Percentiles rank a stretch among this genome's conserved stretches.
Evolutionary conservation across 2,888 invertebrate species (phyloP).

Genomic region (Drosophila gaucha): DNA sequence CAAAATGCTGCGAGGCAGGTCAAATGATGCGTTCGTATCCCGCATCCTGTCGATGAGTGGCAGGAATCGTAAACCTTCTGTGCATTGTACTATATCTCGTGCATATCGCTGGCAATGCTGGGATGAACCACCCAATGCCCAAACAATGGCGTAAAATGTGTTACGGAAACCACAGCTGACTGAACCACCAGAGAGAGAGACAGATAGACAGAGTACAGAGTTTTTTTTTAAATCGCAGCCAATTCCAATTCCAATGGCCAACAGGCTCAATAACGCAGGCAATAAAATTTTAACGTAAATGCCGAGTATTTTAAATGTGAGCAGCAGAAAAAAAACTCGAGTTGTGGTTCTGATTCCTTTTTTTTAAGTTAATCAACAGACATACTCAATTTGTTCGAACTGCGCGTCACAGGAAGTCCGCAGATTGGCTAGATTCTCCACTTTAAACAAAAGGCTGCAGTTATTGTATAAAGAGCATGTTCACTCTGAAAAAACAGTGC

Average conservation of each 20-base stretch:
- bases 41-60: slow-evolving; percentile 59
- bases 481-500: background rate
- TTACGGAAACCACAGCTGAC: slow-evolving; percentile 76
- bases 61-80: slow-evolving; percentile 50
- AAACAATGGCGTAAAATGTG: slow-evolving; percentile 60
- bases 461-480: background rate
- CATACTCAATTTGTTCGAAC: slow-evolving; percentile 18
- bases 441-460: background rate
- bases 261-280: slow-evolving; percentile 59
- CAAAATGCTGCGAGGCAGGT: slow-evolving; percentile 28
- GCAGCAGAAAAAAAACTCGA: slow-evolving; percentile 22
- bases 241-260: slow-evolving; percentile 27
- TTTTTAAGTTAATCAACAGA: slow-evolving; percentile 16
- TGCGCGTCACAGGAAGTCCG: slow-evolving; percentile 5
- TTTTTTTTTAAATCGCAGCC: slow-evolving; percentile 46
- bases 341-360: slow-evolving; percentile 46
- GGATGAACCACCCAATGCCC: slow-evolving; percentile 27
- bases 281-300: slow-evolving; percentile 76
- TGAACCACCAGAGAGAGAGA: slow-evolving; percentile 38
- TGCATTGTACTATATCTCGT: slow-evolving; percentile 22
- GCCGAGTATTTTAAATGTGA: slow-evolving; percentile 38
- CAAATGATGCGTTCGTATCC: slow-evolving; percentile 65
- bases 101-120: slow-evolving; percentile 29
- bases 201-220: background rate
- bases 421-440: slow-evolving; percentile 8